These are phyloP conservation scores for Sylvietta virens DNA, from an alignment of 2,113 vertebrate genomes.

Conservation along the genomic window DNA sequence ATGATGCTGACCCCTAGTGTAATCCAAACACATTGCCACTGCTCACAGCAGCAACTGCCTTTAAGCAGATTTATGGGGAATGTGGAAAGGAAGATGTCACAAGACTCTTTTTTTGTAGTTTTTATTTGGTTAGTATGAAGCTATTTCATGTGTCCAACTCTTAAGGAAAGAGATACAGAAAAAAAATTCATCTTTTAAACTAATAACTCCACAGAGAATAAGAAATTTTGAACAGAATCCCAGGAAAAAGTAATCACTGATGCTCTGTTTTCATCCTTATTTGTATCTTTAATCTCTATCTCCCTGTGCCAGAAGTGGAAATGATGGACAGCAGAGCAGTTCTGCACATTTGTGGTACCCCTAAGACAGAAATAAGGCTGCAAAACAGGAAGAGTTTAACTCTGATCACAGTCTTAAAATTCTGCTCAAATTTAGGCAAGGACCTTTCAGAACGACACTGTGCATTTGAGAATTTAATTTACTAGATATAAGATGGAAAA, in stretches of 20 bases:
- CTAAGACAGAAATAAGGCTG: neutral
- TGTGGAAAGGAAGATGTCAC: neutral
- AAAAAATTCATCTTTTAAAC: neutral
- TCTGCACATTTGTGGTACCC: neutral
- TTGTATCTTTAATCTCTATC: neutral
- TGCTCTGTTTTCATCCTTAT: neutral
- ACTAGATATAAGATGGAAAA: neutral
- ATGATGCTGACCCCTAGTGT: slow-evolving; percentile 44
- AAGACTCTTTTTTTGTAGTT: neutral
- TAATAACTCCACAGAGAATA: neutral
- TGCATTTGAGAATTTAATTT: neutral
- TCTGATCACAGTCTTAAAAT: neutral
- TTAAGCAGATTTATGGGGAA: neutral
- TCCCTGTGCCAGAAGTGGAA: neutral
- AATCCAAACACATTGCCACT: neutral
- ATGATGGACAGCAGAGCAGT: neutral
- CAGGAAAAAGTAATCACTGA: neutral
- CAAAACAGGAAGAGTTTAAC: neutral
- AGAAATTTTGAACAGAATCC: neutral
- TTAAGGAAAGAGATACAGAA: neutral
- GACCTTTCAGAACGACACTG: neutral
- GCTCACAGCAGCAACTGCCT: neutral
- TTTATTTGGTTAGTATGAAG: neutral
- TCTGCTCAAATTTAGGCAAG: neutral
- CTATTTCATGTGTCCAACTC: neutral